Evolutionary conservation across 92 coral and sea anemone genomes (phyloP).

Genomic region (Scolanthus callimorphus): DNA sequence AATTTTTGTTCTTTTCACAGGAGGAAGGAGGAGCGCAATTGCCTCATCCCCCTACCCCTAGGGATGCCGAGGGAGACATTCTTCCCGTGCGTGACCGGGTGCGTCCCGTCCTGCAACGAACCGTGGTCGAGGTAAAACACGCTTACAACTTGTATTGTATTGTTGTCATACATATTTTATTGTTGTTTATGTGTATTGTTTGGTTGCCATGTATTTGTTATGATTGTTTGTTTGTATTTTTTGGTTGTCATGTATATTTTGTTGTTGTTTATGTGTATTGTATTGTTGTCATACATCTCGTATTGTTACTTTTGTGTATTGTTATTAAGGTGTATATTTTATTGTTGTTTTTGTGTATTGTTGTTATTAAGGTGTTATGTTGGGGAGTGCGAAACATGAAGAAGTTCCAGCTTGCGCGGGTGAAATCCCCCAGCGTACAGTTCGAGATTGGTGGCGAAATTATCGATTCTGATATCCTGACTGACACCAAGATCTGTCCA

Average conservation of each 20-base stretch:
- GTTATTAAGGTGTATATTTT: neutral
- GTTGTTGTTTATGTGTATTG: neutral
- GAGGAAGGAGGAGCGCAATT: slow-evolving; percentile 96
- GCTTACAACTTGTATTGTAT: neutral
- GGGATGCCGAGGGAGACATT: slow-evolving; percentile 53
- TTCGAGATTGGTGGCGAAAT: slow-evolving; percentile 84
- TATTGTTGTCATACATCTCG: too few relatives aligned
- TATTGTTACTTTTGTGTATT: neutral
- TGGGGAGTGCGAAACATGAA: slow-evolving; percentile 99
- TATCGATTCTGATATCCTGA: slow-evolving; percentile 67
- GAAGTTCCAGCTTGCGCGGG: slow-evolving; percentile 86
- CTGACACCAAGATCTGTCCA: slow-evolving; percentile 75
- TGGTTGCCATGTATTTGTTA: slow-evolving; percentile 35
- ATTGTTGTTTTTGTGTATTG: neutral
- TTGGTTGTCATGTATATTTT: slow-evolving; percentile 67
- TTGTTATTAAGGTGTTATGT: slow-evolving; percentile 71
- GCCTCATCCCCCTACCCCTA: slow-evolving; percentile 88
- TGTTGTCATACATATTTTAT: neutral
- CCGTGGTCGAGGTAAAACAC: slow-evolving; percentile 92
- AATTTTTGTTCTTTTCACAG: slow-evolving; percentile 2
- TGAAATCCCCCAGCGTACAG: slow-evolving; percentile 84
- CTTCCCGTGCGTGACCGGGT: slow-evolving; percentile 88
- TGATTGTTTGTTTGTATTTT: neutral
- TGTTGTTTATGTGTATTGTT: slow-evolving; percentile 74
- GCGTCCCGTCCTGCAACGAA: slow-evolving; percentile 89